Evolutionary conservation across 2,888 invertebrate species (phyloP), one percentile per base, ranked within the genome.

Genomic region (Pardosa pseudoannulata): DNA sequence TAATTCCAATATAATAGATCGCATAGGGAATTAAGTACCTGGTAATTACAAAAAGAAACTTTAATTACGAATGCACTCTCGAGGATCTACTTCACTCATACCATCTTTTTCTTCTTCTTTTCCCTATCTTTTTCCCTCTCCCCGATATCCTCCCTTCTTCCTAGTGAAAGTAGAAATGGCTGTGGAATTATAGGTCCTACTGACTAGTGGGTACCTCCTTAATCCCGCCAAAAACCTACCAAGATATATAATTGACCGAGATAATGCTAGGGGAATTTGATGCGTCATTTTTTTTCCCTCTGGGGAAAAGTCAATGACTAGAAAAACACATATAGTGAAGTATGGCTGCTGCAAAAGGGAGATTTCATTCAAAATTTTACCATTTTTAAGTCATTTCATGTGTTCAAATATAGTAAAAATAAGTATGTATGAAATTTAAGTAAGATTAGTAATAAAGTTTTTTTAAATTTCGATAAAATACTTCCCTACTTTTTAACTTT

Each of bases 131-230:
- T 46, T 46, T 16, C 16, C 46, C 16, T 46, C 5, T 16, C 11
- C 16, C 16, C 46, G 9, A 46, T 9, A 46, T 46, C 16, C 2
- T 46, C 46, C 46, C 46, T 46, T 46, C 16, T 16, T 6, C 7
- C 5, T n/a, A n/a, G n/a, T n/a, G 16, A 56, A 56, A 56, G 27
- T 46, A 68, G 68, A 83, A 78, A n/a, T n/a, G 23, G 72, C 56
- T 78, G 31, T 32, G 83, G 83, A 78, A 83, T 83, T 83, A 73
- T 73, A 83, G 83, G 67, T 39, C 73, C 64, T 72, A 19, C 64
- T 78, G 78, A 78, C 78, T n/a, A n/a, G n/a, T 78, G 82, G 75
- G 72, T 29, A 32, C 39, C n/a, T 16, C 71, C 23, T 29, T 78
- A 83, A 78, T 78, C 83, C 83, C n/a, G n/a, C 36, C 13, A 9